Base-by-base conservation (phyloP, 2,113 vertebrate genomes). In the Arizona elegans region DNA sequence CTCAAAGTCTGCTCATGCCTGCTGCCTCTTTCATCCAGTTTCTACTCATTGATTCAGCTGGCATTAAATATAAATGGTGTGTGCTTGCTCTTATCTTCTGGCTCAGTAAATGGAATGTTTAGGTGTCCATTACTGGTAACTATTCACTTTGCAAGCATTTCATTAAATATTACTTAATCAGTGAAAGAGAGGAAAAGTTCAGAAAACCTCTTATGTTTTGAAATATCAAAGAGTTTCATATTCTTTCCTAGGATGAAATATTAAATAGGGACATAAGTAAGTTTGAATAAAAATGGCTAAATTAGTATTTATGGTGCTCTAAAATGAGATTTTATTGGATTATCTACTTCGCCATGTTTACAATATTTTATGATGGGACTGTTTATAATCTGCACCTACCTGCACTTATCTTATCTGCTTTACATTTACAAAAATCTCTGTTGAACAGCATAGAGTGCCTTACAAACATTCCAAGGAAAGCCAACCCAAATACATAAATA, bases 41-140 rank as follows among this genome's bases (percentile, higher is more conserved):
- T n/a, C 47, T 75, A 54, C 53, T 91, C 90, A 54, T 38, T 91
- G 52, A 33, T 33, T 81, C 52, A 91, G 19, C 90, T 38, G 65
- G 43, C 90, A 91, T 91, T 91, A 81, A 91, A 91, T 38, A 91
- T 91, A 50, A 91, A 91, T 91, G 65, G 52, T 4, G 54, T 54
- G 50, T 26, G 15, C 90, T 81, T 81, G 90, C 85, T 81, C 50
- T 81, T 81, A 54, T 81, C 13, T 90, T 90, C 90, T 38, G n/a
- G 52, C 90, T 91, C 17, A 21, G 65, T 91, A 91, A 81, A 81
- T 54, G 2, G 29, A 38, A 91, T 81, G n/a, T 23, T 91, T 24
- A 38, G 65, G 50, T 55, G 65, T 81, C 19, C 50, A 54, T 81
- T 91, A 65, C n/a, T 38, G 29, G 23, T 91, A 81, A 91, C 21